Conservation (phyloP, 2,888 invertebrate species). For the Capitulum mitella region DNA sequence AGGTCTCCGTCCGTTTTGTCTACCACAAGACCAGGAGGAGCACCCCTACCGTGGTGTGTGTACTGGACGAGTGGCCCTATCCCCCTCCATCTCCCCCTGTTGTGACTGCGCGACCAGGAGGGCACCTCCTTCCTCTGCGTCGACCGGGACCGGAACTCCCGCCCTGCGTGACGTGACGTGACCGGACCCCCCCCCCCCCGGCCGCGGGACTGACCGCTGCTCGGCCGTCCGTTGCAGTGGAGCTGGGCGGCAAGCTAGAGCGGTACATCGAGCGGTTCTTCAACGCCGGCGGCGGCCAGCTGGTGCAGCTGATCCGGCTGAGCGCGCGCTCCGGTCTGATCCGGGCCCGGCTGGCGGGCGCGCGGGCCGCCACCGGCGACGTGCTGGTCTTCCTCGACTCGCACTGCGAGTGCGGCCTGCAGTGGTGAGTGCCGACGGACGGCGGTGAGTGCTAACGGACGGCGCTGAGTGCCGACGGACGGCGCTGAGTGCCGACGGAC, state of each 20-base stretch:
- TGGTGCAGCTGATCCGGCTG: slow-evolving; percentile 64
- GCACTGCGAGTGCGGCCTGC: slow-evolving; percentile 73
- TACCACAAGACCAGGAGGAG: too few relatives aligned
- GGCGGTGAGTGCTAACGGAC: too few relatives aligned
- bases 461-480: too few relatives aligned
- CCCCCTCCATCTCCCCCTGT: too few relatives aligned
- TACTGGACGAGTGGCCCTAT: too few relatives aligned
- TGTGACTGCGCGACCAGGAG: too few relatives aligned
- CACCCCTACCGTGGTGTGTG: too few relatives aligned
- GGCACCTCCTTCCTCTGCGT: too few relatives aligned
- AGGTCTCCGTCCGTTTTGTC: too few relatives aligned
- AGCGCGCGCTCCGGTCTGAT: slow-evolving; percentile 75
- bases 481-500: too few relatives aligned
- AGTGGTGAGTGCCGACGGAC: slow-evolving; percentile 53
- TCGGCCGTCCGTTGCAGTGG: slow-evolving; percentile 45
- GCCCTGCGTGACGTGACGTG: background rate
- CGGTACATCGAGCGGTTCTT: slow-evolving; percentile 56
- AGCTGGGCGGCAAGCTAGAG: slow-evolving; percentile 65
- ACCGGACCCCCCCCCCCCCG: background rate
- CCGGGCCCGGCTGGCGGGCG: slow-evolving; percentile 80
- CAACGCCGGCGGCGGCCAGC: slow-evolving; percentile 43
- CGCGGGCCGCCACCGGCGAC: slow-evolving; percentile 69
- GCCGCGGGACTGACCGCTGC: background rate
- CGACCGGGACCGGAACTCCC: too few relatives aligned
- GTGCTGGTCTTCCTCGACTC: slow-evolving; percentile 81